Percentiles rank a stretch among this genome's conserved stretches.
These are phyloP conservation scores for Mionectes olivaceus DNA, from an alignment of 2,797 vertebrate species.

Conservation along the genomic window DNA sequence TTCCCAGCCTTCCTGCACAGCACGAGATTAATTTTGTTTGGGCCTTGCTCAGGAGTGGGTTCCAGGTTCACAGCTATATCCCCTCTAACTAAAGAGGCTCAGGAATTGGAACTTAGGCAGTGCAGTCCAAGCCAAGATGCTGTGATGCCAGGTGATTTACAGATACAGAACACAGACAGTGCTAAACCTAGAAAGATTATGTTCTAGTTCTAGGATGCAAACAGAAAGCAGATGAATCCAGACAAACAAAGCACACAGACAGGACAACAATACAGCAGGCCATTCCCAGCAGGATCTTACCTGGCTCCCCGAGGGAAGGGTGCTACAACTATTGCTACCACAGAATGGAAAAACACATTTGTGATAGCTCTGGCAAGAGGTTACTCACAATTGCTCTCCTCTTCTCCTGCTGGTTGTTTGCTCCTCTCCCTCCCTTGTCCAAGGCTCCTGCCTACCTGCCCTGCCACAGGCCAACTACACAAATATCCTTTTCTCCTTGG, in stretches of 20 bases:
- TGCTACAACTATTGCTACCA: conserved; percentile 41
- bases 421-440: conserved; percentile 17
- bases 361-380: conserved; percentile 12
- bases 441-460: not conserved
- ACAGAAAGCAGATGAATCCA: conserved; percentile 59
- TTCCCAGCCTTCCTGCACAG: not conserved
- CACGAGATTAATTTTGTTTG: not conserved
- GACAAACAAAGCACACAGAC: conserved; percentile 35
- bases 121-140: conserved; percentile 16
- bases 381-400: conserved; percentile 59
- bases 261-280: conserved; percentile 56
- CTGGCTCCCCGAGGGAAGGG: conserved; percentile 20
- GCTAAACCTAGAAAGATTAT: not conserved
- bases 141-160: conserved; percentile 1
- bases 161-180: conserved; percentile 1
- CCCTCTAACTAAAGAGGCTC: not conserved
- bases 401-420: conserved; percentile 19
- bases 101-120: not conserved
- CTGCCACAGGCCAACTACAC: not conserved
- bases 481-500: not conserved
- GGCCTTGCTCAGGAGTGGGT: not conserved
- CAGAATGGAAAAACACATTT: conserved; percentile 5
- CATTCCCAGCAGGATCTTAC: conserved; percentile 56
- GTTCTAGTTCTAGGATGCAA: conserved; percentile 25
- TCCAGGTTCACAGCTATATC: conserved; percentile 28